Base-by-base conservation (phyloP, 1,140 invertebrate genomes). In the Diorhabda sublineata region DNA sequence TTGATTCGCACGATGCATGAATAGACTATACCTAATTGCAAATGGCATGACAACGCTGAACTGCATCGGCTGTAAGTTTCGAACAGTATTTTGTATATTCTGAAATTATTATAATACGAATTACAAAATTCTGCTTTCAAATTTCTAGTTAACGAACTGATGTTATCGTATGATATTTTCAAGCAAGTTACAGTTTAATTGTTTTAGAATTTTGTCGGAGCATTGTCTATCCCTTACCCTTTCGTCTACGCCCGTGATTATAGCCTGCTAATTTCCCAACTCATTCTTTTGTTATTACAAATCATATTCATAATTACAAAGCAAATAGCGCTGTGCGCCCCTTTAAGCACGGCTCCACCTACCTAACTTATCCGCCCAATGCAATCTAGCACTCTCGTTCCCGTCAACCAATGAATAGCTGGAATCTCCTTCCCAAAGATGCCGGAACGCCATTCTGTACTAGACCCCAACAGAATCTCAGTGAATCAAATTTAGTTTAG, bases 301-400 rank as follows among this genome's bases (percentile, higher is more conserved):
- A 81, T 80, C 80, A 81, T 81, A 81, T 80, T 80, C 80, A 80
- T 81, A 81, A 81, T 81, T 81, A 79, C 79, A 77, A 79, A 78
- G 77, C 79, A 80, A 80, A 81, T 78, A 80, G 70, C 67, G 60
- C 67, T 67, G 59, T 68, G 42, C 69, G 67, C 69, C 61, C 73
- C 68, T 75, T 76, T 75, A 77, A 69, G 70, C 62, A 44, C 6
- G 61, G 67, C 72, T 73, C 63, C 75, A 57, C 73, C 73, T 70
- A 11, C 67, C 42, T 45, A 57, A 58, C 52, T 59, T 44, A 9
- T 45, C 45, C 44, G 65, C 45, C 76, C 74, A 79, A 76, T 74
- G 26, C 60, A 56, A 45, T 61, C 67, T 59, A 52, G 41, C 63
- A 52, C 44, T 47, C 59, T 66, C 64, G 42, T 44, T 66, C 59